phyloP scores from a whole-genome alignment of 2,888 invertebrate genomes.

The Pomacea canaliculata region DNA sequence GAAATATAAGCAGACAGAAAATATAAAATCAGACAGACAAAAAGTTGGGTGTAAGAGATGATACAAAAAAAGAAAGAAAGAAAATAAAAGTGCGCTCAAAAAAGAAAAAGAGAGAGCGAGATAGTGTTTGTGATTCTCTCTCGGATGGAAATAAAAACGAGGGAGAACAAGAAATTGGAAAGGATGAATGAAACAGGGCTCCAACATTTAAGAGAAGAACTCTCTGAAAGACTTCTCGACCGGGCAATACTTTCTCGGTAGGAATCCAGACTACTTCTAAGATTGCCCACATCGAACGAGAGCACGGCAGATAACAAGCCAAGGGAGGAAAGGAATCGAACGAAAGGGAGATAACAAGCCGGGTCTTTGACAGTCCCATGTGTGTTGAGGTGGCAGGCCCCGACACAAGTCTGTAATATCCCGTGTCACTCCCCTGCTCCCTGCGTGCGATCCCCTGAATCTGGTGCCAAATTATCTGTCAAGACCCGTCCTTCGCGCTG shows the following conservation, averaged over 20 bases:
- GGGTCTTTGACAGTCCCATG: background rate
- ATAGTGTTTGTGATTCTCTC: too few species aligned
- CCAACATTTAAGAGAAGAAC: too few species aligned
- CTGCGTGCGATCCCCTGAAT: conserved; percentile 4
- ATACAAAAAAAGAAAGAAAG: background rate
- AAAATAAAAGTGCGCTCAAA: background rate
- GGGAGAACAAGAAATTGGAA: conserved; percentile 1
- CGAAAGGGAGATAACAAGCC: conserved; percentile 5
- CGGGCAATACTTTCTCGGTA: too few species aligned
- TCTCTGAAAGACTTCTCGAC: too few species aligned
- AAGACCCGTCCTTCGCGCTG: background rate
- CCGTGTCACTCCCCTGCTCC: background rate
- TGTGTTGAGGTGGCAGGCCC: background rate
- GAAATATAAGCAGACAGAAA: background rate
- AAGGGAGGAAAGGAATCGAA: conserved; percentile 2
- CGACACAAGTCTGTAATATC: conserved; percentile 6
- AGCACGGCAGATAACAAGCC: background rate
- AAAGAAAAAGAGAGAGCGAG: background rate
- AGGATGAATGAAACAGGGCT: background rate
- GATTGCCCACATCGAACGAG: background rate
- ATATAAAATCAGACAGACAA: background rate
- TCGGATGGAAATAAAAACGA: background rate
- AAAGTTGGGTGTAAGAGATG: background rate
- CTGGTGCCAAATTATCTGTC: conserved; percentile 5
- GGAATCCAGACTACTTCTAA: too few species aligned